Evolutionary conservation across 2,888 invertebrate genomes (phyloP).

Genomic region (Deilephila elpenor): DNA sequence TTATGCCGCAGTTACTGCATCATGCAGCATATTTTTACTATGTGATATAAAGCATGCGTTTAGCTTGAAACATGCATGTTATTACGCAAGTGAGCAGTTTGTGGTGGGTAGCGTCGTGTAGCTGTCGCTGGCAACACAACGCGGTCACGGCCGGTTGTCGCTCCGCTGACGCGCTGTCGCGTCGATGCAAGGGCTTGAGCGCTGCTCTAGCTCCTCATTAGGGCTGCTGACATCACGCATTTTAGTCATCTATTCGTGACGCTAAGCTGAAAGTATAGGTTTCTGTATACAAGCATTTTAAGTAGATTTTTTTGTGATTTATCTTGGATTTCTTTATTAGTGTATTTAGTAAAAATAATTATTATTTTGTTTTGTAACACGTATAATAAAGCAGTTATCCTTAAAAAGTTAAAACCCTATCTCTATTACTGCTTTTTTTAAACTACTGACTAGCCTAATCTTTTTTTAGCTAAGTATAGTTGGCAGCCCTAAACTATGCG

Average conservation of each 20-base stretch:
- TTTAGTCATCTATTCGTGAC: background rate
- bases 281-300: too few species aligned
- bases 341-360: too few species aligned
- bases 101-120: slow-evolving; percentile 42
- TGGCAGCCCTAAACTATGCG: background rate
- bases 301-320: too few species aligned
- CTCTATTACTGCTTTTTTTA: too few species aligned
- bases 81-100: slow-evolving; percentile 57
- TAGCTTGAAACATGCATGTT: slow-evolving; percentile 41
- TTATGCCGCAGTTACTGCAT: background rate
- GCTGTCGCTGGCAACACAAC: slow-evolving; percentile 54
- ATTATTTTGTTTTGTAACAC: too few species aligned
- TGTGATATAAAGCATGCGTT: slow-evolving; percentile 13
- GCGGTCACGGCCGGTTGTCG: slow-evolving; percentile 78
- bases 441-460: too few species aligned
- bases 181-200: slow-evolving; percentile 23
- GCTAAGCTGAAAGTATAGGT: background rate
- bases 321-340: too few species aligned
- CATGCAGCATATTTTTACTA: background rate
- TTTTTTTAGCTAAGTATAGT: background rate
- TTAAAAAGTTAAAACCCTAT: too few species aligned
- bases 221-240: background rate
- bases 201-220: background rate
- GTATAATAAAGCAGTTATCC: too few species aligned
- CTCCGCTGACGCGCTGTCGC: slow-evolving; percentile 42